phyloP scores from a whole-genome alignment of 2,113 vertebrate species.

The Centropus bengalensis region DNA sequence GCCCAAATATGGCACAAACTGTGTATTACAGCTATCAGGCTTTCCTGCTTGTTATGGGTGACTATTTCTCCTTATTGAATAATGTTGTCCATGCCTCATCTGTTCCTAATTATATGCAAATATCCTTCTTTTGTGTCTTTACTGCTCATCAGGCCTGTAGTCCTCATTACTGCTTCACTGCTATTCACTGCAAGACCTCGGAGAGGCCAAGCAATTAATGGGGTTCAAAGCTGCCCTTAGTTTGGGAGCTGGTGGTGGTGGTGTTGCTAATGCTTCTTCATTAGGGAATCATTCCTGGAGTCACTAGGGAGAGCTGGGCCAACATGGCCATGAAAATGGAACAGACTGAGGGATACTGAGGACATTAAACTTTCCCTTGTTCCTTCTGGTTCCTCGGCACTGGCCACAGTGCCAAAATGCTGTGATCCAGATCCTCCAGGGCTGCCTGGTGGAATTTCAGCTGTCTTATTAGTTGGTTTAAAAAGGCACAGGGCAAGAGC shows the following conservation, averaged over 20 bases:
- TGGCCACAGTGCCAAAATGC: background rate
- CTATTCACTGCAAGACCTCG: background rate
- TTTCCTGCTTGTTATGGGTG: slow-evolving; percentile 35
- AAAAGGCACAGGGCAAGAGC: background rate
- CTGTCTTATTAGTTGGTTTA: background rate
- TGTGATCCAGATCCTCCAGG: background rate
- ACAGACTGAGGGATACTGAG: background rate
- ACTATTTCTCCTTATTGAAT: slow-evolving; percentile 4
- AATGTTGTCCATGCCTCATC: slow-evolving; percentile 3
- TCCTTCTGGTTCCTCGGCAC: background rate
- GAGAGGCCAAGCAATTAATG: background rate
- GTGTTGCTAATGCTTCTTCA: background rate
- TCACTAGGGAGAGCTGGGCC: background rate
- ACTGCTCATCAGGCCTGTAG: background rate
- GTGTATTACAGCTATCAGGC: background rate
- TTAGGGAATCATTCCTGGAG: background rate
- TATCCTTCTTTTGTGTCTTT: slow-evolving; percentile 36
- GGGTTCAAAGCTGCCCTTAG: background rate
- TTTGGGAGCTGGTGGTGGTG: background rate
- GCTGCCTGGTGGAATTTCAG: rapidly evolving
- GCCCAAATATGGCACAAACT: slow-evolving; percentile 1
- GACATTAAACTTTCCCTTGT: background rate
- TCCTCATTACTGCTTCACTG: slow-evolving; percentile 38
- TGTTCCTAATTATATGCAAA: slow-evolving; percentile 49
- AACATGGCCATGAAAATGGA: background rate